These are phyloP conservation scores for Drosophila persimilis DNA, from an alignment of 1,140 invertebrate species.

Conservation along the genomic window DNA sequence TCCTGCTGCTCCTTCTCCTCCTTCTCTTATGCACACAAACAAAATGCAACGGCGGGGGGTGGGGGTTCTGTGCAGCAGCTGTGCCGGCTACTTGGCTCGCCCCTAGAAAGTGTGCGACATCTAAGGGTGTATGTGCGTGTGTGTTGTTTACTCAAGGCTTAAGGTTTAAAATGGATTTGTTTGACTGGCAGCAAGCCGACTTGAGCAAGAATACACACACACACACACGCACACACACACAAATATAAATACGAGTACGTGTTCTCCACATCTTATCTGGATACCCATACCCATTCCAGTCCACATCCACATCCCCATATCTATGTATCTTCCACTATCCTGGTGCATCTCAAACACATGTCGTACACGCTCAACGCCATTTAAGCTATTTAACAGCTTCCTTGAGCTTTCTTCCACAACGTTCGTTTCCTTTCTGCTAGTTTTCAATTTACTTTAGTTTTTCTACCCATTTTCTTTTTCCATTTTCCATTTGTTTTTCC, in stretches of 20 bases:
- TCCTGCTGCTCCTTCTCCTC: constrained; percentile 35
- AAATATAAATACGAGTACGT: not conserved
- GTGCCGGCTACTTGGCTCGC: constrained; percentile 49
- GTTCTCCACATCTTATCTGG: no score
- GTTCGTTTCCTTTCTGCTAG: constrained; percentile 28
- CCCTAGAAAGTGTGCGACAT: constrained; percentile 16
- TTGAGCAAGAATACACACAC: constrained; percentile 53
- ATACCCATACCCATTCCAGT: not conserved
- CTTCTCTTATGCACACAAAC: constrained; percentile 49
- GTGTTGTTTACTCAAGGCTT: constrained; percentile 69
- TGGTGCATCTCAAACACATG: constrained; percentile 48
- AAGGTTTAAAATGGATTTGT: constrained; percentile 74
- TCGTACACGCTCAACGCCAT: constrained; percentile 62
- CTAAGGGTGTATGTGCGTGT: constrained; percentile 25
- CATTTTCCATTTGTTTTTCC: constrained; percentile 8
- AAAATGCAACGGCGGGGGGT: constrained; percentile 30
- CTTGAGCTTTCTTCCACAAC: constrained; percentile 51
- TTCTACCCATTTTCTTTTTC: constrained; percentile 35
- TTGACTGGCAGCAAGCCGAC: constrained; percentile 68
- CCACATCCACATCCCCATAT: not conserved
- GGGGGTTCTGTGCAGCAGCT: constrained; percentile 17
- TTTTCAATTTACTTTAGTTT: constrained; percentile 58
- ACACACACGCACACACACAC: not conserved
- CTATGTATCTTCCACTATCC: no score
- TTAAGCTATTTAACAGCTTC: constrained; percentile 70